Conservation (phyloP, 2,888 invertebrate genomes). For the Pantelozetes paolii region DNA sequence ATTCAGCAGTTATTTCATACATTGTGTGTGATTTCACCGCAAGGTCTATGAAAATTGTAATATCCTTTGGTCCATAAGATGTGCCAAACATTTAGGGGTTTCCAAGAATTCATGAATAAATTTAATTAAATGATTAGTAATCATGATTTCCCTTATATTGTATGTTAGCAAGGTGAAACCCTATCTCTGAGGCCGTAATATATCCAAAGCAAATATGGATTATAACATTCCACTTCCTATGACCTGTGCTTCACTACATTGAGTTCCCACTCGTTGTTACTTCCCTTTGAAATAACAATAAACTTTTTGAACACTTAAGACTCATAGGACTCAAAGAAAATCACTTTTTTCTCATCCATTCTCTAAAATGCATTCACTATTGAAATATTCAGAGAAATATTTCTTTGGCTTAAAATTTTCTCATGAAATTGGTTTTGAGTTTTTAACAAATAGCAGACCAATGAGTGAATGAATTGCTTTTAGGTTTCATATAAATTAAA, state of each 20-base stretch:
- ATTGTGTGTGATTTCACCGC: not conserved
- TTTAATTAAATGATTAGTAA: no score
- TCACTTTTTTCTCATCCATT: not conserved
- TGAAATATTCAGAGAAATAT: not conserved
- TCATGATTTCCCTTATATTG: no score
- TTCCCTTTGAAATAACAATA: not conserved
- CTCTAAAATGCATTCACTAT: not conserved
- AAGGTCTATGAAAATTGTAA: not conserved
- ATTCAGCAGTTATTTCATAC: constrained; percentile 5
- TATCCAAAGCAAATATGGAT: no score
- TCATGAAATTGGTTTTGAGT: not conserved
- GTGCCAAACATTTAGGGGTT: no score
- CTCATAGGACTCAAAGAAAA: not conserved
- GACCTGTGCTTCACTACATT: not conserved
- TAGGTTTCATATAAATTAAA: no score
- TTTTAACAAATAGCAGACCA: no score
- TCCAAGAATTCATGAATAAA: no score
- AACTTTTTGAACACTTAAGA: not conserved
- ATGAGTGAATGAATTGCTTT: not conserved
- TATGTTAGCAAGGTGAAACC: no score
- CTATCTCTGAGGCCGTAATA: no score
- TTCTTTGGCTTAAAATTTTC: not conserved
- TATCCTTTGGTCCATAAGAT: no score
- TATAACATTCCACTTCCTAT: no score
- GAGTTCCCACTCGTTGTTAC: not conserved